These are phyloP conservation scores for Microtus pennsylvanicus DNA, from an alignment of 2,113 vertebrate genomes.

Conservation along the genomic window DNA sequence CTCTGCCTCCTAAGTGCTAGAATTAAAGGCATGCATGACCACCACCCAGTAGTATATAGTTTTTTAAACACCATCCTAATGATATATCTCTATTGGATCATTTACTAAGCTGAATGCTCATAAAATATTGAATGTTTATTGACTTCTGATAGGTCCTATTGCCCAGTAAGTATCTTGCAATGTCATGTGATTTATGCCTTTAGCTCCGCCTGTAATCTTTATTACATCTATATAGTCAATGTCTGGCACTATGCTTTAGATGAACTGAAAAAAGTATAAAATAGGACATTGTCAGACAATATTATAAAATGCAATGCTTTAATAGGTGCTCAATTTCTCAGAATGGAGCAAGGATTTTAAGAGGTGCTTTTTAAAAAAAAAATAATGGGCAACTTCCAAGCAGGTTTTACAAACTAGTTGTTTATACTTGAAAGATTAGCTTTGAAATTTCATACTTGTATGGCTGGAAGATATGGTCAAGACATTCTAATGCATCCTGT, in stretches of 20 bases:
- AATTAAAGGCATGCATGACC: no score
- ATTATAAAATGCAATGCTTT: background rate
- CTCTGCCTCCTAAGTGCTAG: no score
- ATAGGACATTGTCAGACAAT: background rate
- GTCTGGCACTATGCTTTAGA: slow-evolving; percentile 17
- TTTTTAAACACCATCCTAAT: slow-evolving; percentile 7
- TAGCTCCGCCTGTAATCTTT: slow-evolving; percentile 18
- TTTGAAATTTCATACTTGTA: background rate
- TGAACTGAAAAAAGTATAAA: slow-evolving; percentile 33
- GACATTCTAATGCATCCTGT: background rate
- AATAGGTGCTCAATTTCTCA: slow-evolving; percentile 10
- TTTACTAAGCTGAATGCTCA: slow-evolving; percentile 9
- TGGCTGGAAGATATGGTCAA: background rate
- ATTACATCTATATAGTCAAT: background rate
- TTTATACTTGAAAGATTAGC: background rate
- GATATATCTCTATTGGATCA: background rate
- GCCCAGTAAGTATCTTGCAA: slow-evolving; percentile 27
- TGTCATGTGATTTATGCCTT: slow-evolving; percentile 14
- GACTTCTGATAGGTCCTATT: slow-evolving; percentile 55
- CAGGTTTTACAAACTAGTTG: background rate
- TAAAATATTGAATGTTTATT: background rate
- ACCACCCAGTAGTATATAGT: background rate
- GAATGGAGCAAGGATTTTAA: slow-evolving; percentile 3
- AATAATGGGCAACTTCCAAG: background rate
- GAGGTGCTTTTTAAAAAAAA: background rate